These are phyloP conservation scores for Ecliptopera silaceata DNA, from an alignment of 2,888 invertebrate species.

Conservation along the genomic window DNA sequence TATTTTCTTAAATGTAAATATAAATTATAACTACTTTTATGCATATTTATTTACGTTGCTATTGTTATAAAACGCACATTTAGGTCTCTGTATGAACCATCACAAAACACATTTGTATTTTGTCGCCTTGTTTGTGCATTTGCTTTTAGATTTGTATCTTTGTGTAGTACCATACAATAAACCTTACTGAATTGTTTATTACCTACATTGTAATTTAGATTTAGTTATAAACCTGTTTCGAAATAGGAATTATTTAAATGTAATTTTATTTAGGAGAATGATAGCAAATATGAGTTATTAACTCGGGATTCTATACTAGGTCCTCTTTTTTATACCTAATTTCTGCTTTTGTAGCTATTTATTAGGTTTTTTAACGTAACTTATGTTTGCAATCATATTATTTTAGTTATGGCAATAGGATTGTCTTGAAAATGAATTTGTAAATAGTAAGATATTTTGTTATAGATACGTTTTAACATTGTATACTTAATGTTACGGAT, in stretches of 20 bases:
- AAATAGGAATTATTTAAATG: constrained; percentile 44
- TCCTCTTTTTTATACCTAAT: constrained; percentile 17
- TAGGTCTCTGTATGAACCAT: constrained; percentile 61
- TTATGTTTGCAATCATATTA: constrained; percentile 37
- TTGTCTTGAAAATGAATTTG: constrained; percentile 45
- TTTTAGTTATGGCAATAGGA: constrained; percentile 34
- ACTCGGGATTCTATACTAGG: constrained; percentile 21
- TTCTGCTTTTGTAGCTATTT: constrained; percentile 27
- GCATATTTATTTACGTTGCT: constrained; percentile 78
- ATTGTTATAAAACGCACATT: constrained; percentile 55
- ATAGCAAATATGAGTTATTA: constrained; percentile 33
- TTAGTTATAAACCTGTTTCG: constrained; percentile 38
- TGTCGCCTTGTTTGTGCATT: constrained; percentile 77
- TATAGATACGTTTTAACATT: constrained; percentile 53
- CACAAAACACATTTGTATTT: constrained; percentile 64
- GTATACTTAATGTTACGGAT: constrained; percentile 57
- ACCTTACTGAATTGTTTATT: constrained; percentile 46
- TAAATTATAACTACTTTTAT: constrained; percentile 74
- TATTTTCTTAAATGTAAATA: constrained; percentile 82
- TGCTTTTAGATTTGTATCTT: constrained; percentile 72
- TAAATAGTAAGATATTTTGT: constrained; percentile 59
- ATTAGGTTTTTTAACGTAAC: constrained; percentile 27
- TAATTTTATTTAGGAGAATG: constrained; percentile 34
- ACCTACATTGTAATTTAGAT: constrained; percentile 47
- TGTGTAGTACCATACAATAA: constrained; percentile 50